Evolutionary conservation across 2,888 invertebrate genomes (phyloP).

Genomic region (Prosopocoilus inquinatus): DNA sequence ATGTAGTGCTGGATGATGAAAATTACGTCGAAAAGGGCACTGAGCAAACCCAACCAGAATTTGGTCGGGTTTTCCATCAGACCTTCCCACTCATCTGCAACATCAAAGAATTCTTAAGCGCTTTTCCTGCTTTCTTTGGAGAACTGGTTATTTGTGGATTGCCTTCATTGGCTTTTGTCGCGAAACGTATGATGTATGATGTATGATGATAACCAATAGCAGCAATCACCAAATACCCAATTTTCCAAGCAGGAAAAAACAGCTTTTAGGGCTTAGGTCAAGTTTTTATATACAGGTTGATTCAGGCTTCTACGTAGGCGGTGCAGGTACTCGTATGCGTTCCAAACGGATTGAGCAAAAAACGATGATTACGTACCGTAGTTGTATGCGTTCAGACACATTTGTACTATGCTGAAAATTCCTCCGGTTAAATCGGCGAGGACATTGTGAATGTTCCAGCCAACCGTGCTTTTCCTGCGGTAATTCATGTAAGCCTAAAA

Average conservation of each 20-base stretch:
- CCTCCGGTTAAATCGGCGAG: slow-evolving; percentile 92
- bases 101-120: background rate
- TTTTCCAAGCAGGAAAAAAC: too few relatives aligned
- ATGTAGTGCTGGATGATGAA: slow-evolving; percentile 23
- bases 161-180: too few relatives aligned
- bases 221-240: too few relatives aligned
- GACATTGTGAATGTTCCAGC: slow-evolving; percentile 96
- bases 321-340: too few relatives aligned
- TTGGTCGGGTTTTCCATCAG: slow-evolving; percentile 24
- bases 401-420: slow-evolving; percentile 83
- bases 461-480: slow-evolving; percentile 85
- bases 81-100: slow-evolving; percentile 21
- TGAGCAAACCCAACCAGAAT: slow-evolving; percentile 21
- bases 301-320: too few relatives aligned
- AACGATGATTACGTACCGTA: slow-evolving; percentile 63
- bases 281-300: too few relatives aligned
- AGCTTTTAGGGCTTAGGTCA: too few relatives aligned
- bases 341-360: too few relatives aligned
- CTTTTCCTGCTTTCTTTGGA: background rate
- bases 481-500: slow-evolving; percentile 87
- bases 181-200: too few relatives aligned
- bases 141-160: too few relatives aligned
- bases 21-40: slow-evolving; percentile 17
- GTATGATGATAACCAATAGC: too few relatives aligned
- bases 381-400: slow-evolving; percentile 88